Conservation (phyloP, 2,797 vertebrate genomes). For the Balearica regulorum region DNA sequence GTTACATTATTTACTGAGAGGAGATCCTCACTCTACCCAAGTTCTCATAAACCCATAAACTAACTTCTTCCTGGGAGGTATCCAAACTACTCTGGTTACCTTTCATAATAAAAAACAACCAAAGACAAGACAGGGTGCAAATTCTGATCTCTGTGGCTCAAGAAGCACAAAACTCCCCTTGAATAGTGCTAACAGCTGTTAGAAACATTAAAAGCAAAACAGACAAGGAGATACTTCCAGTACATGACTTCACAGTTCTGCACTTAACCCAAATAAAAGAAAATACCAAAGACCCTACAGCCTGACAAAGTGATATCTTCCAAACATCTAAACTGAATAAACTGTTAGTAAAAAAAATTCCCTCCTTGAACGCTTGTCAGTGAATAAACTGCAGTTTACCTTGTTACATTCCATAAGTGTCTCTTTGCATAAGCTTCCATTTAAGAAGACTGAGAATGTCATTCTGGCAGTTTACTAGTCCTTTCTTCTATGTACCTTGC, state of each 20-base stretch:
- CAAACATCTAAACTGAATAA: background rate
- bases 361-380: background rate
- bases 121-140: background rate
- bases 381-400: background rate
- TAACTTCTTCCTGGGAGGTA: background rate
- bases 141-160: background rate
- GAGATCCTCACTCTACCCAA: background rate
- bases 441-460: background rate
- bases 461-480: background rate
- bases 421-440: background rate
- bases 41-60: background rate
- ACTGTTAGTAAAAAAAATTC: background rate
- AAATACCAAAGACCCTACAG: background rate
- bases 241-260: background rate
- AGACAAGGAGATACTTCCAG: background rate
- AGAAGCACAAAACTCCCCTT: background rate
- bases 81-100: background rate
- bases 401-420: background rate
- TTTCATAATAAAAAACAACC: background rate
- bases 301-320: background rate
- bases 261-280: background rate
- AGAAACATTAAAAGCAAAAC: background rate
- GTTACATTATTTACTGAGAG: background rate
- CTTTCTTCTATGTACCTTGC: background rate
- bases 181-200: background rate